Conservation (phyloP, 2,113 vertebrate genomes). For the Tretioscincus oriximinensis region DNA sequence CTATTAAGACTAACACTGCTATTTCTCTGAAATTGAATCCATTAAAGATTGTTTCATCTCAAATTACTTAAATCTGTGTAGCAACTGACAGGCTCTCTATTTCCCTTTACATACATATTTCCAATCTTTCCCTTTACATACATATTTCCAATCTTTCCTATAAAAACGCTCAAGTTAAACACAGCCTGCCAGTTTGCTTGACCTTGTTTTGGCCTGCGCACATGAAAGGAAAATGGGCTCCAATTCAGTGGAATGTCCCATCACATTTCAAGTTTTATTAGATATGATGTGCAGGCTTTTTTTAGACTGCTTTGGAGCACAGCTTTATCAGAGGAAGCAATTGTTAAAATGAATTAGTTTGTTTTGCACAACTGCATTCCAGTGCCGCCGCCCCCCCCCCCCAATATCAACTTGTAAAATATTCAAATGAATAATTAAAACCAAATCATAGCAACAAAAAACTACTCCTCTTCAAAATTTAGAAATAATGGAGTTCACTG, state of each 20-base stretch:
- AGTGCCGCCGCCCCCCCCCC: neutral
- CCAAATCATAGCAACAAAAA: neutral
- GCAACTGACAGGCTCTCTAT: neutral
- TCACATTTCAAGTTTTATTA: neutral
- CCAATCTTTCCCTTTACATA: neutral
- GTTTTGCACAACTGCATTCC: neutral
- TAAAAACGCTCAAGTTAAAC: neutral
- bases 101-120: neutral
- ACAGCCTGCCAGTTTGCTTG: neutral
- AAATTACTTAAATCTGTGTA: neutral
- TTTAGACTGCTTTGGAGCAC: neutral
- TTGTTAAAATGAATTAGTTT: no score
- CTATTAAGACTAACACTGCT: neutral
- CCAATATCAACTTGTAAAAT: neutral
- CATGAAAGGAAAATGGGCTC: conserved; percentile 9
- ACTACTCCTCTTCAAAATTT: neutral
- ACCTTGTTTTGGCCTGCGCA: neutral
- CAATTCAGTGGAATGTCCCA: neutral
- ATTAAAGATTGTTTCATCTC: neutral
- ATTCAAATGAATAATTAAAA: neutral
- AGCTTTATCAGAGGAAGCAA: neutral
- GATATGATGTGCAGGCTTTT: neutral
- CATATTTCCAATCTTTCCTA: neutral
- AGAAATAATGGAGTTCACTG: neutral
- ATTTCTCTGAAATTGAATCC: neutral